Evolutionary conservation across 2,113 vertebrate species (phyloP).

Genomic region (Lophura nycthemera): DNA sequence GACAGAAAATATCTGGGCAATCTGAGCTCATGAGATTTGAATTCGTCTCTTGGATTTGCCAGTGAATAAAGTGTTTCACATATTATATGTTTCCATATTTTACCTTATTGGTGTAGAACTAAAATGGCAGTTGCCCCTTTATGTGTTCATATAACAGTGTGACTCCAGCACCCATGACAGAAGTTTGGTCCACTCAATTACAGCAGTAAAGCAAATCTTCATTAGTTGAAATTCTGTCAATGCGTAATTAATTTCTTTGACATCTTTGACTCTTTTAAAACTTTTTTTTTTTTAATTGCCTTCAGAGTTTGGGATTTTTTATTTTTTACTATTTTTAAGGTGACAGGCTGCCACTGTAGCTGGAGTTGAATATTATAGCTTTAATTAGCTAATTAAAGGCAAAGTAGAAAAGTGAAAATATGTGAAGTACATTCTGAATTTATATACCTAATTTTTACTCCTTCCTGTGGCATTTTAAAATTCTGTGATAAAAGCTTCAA

Average conservation of each 20-base stretch:
- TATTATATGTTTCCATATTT: neutral
- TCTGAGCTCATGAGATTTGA: neutral
- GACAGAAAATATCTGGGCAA: neutral
- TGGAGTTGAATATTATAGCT: neutral
- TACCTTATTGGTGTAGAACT: neutral
- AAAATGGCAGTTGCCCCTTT: neutral
- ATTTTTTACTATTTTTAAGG: neutral
- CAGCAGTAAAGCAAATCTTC: neutral
- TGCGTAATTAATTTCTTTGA: neutral
- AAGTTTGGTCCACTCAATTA: neutral
- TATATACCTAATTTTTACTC: neutral
- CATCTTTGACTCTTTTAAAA: neutral
- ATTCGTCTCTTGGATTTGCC: neutral
- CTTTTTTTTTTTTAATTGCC: fast-evolving
- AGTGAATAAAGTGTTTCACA: neutral
- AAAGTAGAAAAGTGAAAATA: neutral
- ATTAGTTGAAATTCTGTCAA: neutral
- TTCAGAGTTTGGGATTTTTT: neutral
- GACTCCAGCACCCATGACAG: neutral
- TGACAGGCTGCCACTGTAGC: neutral
- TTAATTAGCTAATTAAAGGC: neutral
- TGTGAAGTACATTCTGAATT: neutral
- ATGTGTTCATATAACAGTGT: fast-evolving
- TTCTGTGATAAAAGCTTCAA: neutral
- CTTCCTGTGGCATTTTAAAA: neutral